These are phyloP conservation scores for Procambarus clarkii DNA, from an alignment of 1,140 invertebrate genomes.

Conservation along the genomic window DNA sequence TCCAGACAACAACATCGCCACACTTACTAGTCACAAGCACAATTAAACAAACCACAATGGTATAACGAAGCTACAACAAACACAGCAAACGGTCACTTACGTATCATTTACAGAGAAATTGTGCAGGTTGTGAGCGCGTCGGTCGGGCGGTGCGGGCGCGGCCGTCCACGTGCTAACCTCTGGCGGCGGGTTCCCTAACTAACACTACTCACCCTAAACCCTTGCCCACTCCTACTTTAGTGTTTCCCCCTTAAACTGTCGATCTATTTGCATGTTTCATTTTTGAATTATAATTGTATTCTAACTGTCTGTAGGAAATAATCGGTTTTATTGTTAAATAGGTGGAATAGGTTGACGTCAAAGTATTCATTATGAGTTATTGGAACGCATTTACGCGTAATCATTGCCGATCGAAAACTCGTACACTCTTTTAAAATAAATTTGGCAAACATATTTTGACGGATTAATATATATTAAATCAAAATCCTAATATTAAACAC, in stretches of 20 bases:
- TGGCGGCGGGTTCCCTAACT: neutral
- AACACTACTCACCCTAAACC: neutral
- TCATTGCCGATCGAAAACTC: neutral
- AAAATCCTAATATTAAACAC: too few relatives aligned
- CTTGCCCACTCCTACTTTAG: too few relatives aligned
- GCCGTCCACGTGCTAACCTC: constrained; percentile 10
- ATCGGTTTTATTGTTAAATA: too few relatives aligned
- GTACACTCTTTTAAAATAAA: neutral
- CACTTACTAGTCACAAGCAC: neutral
- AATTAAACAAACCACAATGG: too few relatives aligned
- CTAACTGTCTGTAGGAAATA: too few relatives aligned
- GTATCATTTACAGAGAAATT: neutral
- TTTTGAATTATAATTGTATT: too few relatives aligned
- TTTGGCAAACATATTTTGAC: too few relatives aligned
- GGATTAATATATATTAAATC: too few relatives aligned
- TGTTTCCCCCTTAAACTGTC: too few relatives aligned
- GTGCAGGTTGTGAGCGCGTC: too few relatives aligned
- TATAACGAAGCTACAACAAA: too few relatives aligned
- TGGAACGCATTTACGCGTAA: constrained; percentile 2
- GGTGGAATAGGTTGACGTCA: neutral
- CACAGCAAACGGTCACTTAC: neutral
- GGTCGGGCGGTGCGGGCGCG: neutral
- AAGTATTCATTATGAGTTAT: neutral
- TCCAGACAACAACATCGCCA: neutral
- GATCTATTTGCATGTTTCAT: too few relatives aligned